Evolutionary conservation across 1,140 invertebrate species (phyloP).

Genomic region (Chrysomallon squamiferum): DNA sequence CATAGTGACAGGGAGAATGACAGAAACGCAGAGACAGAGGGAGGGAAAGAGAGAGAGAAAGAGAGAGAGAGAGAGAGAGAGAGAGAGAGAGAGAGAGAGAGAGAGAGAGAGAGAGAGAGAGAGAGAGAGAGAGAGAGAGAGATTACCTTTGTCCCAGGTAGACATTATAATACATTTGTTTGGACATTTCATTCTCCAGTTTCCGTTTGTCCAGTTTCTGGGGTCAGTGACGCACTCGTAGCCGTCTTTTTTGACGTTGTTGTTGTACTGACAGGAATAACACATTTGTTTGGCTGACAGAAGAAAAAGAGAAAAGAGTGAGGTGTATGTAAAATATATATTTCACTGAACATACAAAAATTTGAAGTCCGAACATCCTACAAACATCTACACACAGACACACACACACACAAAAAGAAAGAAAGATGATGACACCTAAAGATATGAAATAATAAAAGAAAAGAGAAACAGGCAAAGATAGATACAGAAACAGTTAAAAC

Average conservation of each 20-base stretch:
- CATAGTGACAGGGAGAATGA: too few species aligned
- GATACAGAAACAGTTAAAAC: background rate
- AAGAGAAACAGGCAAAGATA: background rate
- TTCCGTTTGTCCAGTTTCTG: constrained; percentile 14
- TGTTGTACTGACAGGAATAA: constrained; percentile 8
- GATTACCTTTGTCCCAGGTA: constrained; percentile 13
- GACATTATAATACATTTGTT: background rate
- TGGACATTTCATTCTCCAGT: constrained; percentile 15
- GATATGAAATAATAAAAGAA: background rate
- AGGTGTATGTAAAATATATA: background rate
- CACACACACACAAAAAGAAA: too few species aligned
- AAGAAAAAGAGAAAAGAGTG: background rate
- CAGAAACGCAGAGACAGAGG: too few species aligned
- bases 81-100: too few species aligned
- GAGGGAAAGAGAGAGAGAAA: too few species aligned
- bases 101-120: too few species aligned
- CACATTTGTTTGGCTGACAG: constrained; percentile 14
- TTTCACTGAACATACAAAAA: background rate
- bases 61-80: too few species aligned
- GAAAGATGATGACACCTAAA: background rate
- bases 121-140: too few species aligned
- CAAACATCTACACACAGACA: background rate
- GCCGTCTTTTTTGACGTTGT: constrained; percentile 6
- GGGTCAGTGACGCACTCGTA: constrained; percentile 13
- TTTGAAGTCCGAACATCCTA: background rate